Evolutionary conservation across 64 coral and sea anemone species (phyloP).

Genomic region (Trachythela sp.): DNA sequence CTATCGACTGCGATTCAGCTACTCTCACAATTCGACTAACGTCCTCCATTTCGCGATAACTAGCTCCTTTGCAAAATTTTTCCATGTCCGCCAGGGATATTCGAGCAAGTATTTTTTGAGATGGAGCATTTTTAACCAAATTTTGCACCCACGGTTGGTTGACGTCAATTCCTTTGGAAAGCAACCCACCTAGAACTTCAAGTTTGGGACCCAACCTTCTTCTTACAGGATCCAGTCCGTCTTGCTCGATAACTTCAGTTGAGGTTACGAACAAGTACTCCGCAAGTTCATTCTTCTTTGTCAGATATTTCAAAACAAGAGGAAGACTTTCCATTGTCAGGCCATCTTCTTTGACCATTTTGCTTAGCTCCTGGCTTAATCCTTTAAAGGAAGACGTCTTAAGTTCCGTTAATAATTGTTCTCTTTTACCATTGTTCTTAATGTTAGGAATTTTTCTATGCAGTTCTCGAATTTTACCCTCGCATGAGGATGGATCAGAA

Average conservation of each 20-base stretch:
- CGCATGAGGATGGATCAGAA: neutral
- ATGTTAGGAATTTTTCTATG: neutral
- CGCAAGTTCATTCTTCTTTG: slow-evolving; percentile 24
- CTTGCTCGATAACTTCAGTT: neutral
- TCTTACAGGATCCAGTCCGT: slow-evolving; percentile 11
- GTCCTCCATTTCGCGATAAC: slow-evolving; percentile 27
- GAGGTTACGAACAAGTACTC: neutral
- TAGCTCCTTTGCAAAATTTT: slow-evolving; percentile 1
- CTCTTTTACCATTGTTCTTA: neutral
- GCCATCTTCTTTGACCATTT: neutral
- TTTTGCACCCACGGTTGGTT: slow-evolving; percentile 12
- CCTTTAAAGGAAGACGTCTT: neutral
- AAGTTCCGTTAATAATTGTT: neutral
- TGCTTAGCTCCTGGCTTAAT: neutral
- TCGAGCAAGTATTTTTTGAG: neutral
- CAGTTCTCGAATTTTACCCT: slow-evolving; percentile 39
- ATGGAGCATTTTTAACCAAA: slow-evolving; percentile 12
- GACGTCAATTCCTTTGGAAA: neutral
- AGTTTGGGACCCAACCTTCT: slow-evolving; percentile 41
- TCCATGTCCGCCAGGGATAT: neutral
- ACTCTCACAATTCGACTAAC: neutral
- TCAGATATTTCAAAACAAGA: slow-evolving; percentile 7
- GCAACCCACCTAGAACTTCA: slow-evolving; percentile 48
- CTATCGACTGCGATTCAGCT: neutral
- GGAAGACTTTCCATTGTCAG: neutral